phyloP scores from a whole-genome alignment of 2,113 vertebrate genomes.

The Pelobates fuscus region DNA sequence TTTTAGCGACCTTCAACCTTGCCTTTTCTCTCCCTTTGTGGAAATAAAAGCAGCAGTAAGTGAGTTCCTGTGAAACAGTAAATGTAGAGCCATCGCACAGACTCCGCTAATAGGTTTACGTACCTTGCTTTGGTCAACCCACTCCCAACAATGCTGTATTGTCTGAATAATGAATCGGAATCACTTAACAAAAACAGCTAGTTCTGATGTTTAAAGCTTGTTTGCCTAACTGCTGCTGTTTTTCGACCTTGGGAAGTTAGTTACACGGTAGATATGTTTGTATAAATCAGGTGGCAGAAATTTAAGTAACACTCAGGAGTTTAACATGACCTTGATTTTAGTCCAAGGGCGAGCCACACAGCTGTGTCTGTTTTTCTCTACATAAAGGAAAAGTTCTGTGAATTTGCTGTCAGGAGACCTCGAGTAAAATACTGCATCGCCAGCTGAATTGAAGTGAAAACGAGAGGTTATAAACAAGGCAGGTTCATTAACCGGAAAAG shows the following conservation, averaged over 20 bases:
- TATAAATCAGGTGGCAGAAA: conserved; percentile 18
- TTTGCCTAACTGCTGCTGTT: background rate
- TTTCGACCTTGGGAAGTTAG: conserved; percentile 3
- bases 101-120: too few relatives aligned
- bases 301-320: background rate
- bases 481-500: conserved; percentile 59
- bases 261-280: background rate
- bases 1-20: too few relatives aligned
- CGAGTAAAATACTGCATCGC: conserved; percentile 10
- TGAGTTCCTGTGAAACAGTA: too few relatives aligned
- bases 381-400: background rate
- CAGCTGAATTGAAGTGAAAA: conserved; percentile 16
- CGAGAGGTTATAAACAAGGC: conserved; percentile 41
- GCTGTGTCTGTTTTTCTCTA: background rate
- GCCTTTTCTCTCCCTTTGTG: too few relatives aligned
- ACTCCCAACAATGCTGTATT: too few relatives aligned
- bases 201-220: background rate
- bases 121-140: too few relatives aligned
- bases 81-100: too few relatives aligned
- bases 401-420: background rate
- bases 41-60: too few relatives aligned
- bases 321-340: background rate
- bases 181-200: too few relatives aligned
- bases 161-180: too few relatives aligned
- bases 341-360: background rate